Evolutionary conservation across 1,140 invertebrate species (phyloP).

Genomic region (Calephelis nemesis): DNA sequence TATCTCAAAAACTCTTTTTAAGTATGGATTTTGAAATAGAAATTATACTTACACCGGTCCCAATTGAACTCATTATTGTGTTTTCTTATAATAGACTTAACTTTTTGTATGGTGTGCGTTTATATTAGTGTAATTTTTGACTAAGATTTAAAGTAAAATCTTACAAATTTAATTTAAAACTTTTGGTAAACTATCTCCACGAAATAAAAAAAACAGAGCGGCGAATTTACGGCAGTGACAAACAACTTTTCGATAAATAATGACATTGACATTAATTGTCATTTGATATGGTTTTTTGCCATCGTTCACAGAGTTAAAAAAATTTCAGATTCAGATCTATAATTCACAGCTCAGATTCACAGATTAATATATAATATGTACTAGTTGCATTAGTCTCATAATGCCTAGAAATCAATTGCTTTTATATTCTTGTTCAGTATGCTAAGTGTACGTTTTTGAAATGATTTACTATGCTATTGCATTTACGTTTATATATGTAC

Average conservation of each 20-base stretch:
- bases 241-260: slow-evolving; percentile 2
- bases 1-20: too few relatives aligned
- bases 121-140: background rate
- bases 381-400: too few relatives aligned
- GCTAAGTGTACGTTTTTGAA: too few relatives aligned
- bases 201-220: background rate
- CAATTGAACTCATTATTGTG: slow-evolving; percentile 93
- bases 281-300: too few relatives aligned
- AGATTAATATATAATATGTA: too few relatives aligned
- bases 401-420: too few relatives aligned
- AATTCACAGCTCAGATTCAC: too few relatives aligned
- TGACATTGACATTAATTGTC: background rate
- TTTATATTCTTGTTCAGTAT: too few relatives aligned
- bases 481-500: too few relatives aligned
- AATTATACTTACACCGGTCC: slow-evolving; percentile 89
- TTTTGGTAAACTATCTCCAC: background rate
- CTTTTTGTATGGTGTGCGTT: background rate
- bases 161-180: background rate
- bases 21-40: slow-evolving; percentile 6
- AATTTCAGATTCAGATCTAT: too few relatives aligned
- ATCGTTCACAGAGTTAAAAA: too few relatives aligned
- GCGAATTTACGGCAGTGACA: slow-evolving; percentile 1
- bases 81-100: background rate
- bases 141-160: background rate
- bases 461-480: too few relatives aligned